Percentiles rank a stretch among this genome's conserved stretches.
phyloP scores from a whole-genome alignment of 2,113 vertebrate genomes.

The Eulemur macaco region DNA sequence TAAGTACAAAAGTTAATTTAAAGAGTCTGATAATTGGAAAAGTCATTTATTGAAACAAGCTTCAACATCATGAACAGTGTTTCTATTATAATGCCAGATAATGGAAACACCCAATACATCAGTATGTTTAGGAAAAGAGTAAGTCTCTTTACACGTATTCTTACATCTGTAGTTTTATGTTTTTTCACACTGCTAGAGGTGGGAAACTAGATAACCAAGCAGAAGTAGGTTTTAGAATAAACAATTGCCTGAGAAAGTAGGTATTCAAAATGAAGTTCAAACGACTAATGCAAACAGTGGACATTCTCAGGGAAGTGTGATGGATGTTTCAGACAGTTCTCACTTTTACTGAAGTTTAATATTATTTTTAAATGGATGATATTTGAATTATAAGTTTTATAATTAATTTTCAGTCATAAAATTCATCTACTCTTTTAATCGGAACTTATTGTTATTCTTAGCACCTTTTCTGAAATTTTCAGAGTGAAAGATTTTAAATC shows the following conservation, averaged over 20 bases:
- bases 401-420: background rate
- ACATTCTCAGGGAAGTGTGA: background rate
- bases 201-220: background rate
- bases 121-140: background rate
- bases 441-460: background rate
- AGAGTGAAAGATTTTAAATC: background rate
- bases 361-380: background rate
- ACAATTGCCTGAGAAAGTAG: background rate
- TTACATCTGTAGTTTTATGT: background rate
- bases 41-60: constrained; percentile 17
- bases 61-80: background rate
- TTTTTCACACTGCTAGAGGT: background rate
- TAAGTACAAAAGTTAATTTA: constrained; percentile 38
- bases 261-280: background rate
- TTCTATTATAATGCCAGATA: background rate
- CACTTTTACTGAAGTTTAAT: background rate
- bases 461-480: background rate
- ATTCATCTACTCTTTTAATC: background rate
- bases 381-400: background rate
- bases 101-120: background rate
- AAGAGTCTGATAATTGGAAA: background rate
- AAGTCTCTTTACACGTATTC: background rate
- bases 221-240: background rate
- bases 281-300: background rate
- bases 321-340: background rate